These are phyloP conservation scores for Bucorvus abyssinicus DNA, from an alignment of 2,797 vertebrate species.

Conservation along the genomic window DNA sequence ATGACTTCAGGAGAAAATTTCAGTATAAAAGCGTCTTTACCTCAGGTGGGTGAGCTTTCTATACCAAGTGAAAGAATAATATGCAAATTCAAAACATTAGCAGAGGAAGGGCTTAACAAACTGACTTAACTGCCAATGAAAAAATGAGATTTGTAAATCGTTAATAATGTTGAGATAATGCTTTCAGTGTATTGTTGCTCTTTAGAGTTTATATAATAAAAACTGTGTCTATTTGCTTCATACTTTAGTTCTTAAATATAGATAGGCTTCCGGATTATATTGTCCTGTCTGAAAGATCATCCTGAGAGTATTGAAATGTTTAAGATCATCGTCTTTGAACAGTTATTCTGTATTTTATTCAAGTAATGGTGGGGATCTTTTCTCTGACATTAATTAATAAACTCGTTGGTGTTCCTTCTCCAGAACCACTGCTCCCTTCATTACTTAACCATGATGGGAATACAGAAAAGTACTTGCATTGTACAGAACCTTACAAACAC, in stretches of 20 bases:
- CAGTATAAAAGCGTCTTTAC: not conserved
- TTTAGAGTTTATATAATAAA: not conserved
- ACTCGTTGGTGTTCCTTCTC: not conserved
- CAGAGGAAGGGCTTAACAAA: not conserved
- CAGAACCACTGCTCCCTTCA: slow-evolving; percentile 15
- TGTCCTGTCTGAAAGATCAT: not conserved
- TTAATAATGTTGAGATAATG: not conserved
- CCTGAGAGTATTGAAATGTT: not conserved
- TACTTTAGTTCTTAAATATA: not conserved
- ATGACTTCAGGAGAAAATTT: not conserved
- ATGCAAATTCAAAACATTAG: not conserved
- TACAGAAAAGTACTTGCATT: slow-evolving; percentile 11
- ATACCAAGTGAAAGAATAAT: not conserved
- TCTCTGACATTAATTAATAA: slow-evolving; percentile 47
- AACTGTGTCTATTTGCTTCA: not conserved
- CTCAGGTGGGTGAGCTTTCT: not conserved
- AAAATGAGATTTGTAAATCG: not conserved
- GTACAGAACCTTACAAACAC: not conserved
- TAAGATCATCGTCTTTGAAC: not conserved
- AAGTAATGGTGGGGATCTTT: not conserved
- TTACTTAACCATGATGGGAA: slow-evolving; percentile 26
- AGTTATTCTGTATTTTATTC: not conserved
- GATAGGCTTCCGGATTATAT: not conserved
- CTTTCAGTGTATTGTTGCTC: not conserved
- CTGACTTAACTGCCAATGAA: not conserved